phyloP scores from a whole-genome alignment of 2,888 invertebrate species.

The Isoperla grammatica region DNA sequence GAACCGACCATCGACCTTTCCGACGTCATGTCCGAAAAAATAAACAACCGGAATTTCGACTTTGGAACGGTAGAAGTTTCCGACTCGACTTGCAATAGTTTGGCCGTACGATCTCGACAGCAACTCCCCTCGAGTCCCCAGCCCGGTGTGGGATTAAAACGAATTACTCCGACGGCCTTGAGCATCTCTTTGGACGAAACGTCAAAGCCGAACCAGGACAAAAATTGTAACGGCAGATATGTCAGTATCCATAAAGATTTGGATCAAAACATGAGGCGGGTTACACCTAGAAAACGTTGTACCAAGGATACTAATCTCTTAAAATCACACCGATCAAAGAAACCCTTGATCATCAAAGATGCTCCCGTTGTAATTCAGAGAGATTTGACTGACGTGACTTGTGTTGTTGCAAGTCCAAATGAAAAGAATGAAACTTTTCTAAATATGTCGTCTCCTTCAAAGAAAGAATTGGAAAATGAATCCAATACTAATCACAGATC shows the following conservation, averaged over 20 bases:
- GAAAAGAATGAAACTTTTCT: too few species aligned
- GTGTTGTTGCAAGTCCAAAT: too few species aligned
- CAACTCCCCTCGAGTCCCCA: neutral
- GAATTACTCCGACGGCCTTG: neutral
- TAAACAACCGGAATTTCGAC: constrained; percentile 25
- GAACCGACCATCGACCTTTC: constrained; percentile 29
- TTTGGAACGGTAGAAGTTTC: neutral
- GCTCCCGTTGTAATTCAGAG: too few species aligned
- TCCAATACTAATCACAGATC: too few species aligned
- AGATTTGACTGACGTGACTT: too few species aligned
- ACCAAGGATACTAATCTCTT: too few species aligned
- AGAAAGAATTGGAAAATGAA: too few species aligned
- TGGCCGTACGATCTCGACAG: neutral
- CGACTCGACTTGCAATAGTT: neutral
- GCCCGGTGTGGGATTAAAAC: neutral
- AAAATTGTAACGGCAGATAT: neutral
- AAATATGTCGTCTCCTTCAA: too few species aligned
- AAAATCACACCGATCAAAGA: too few species aligned
- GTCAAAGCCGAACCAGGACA: neutral
- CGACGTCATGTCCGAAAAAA: constrained; percentile 30
- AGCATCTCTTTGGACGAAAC: neutral
- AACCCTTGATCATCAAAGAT: too few species aligned
- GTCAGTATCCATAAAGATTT: neutral
- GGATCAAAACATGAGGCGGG: constrained; percentile 14
- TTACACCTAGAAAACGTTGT: constrained; percentile 4